Percentiles rank a stretch among this genome's conserved stretches.
These are phyloP conservation scores for Xanthorhoe designata DNA, from an alignment of 2,888 invertebrate species.

Conservation along the genomic window DNA sequence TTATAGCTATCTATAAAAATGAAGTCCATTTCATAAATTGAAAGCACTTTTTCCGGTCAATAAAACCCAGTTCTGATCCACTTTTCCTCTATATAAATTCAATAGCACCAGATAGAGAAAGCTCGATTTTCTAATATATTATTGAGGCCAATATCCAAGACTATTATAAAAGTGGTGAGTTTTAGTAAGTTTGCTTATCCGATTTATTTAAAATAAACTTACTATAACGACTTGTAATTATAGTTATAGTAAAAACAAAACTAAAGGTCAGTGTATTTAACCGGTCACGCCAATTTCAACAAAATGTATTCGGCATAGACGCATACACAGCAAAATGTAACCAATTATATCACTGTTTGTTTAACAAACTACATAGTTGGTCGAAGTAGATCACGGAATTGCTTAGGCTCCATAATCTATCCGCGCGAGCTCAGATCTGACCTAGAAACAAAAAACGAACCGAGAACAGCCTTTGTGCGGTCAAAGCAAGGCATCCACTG, in stretches of 20 bases:
- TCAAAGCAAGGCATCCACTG: slow-evolving; percentile 25
- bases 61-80: not conserved
- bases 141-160: not conserved
- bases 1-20: too few relatives aligned
- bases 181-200: too few relatives aligned
- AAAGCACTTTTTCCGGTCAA: not conserved
- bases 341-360: slow-evolving; percentile 46
- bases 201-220: too few relatives aligned
- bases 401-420: slow-evolving; percentile 55
- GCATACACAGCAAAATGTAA: slow-evolving; percentile 37
- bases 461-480: slow-evolving; percentile 57
- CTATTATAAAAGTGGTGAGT: too few relatives aligned
- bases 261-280: not conserved
- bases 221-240: too few relatives aligned
- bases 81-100: slow-evolving; percentile 8
- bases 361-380: slow-evolving; percentile 50
- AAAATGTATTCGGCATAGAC: slow-evolving; percentile 39
- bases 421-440: slow-evolving; percentile 56
- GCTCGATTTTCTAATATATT: slow-evolving; percentile 1
- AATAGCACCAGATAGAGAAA: slow-evolving; percentile 2
- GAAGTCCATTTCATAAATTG: too few relatives aligned
- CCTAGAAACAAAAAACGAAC: slow-evolving; percentile 77
- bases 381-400: slow-evolving; percentile 72
- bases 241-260: not conserved
- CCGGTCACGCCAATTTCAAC: not conserved